Percentiles rank a stretch among this genome's conserved stretches.
Evolutionary conservation across 2,113 vertebrate genomes (phyloP).

Genomic region (Glareola pratincola): DNA sequence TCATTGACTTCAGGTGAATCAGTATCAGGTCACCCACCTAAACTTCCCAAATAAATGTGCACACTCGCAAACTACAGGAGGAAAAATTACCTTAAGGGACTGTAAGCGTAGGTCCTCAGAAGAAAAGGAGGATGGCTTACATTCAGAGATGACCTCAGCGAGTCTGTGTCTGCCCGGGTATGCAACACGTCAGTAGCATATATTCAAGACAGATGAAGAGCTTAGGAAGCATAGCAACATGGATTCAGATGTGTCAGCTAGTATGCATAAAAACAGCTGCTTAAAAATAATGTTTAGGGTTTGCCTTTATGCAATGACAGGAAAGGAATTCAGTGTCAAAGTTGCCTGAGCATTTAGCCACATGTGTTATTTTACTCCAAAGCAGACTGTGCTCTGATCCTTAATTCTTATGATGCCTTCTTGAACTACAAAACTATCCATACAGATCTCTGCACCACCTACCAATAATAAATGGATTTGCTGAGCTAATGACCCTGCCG

Average conservation of each 20-base stretch:
- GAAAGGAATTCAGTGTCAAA: constrained; percentile 24
- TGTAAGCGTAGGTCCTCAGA: neutral
- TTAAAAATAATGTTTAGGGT: constrained; percentile 52
- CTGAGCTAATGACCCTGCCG: neutral
- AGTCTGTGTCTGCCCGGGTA: neutral
- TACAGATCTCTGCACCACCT: neutral
- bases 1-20: neutral
- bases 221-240: constrained; percentile 35
- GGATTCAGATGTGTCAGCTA: constrained; percentile 44
- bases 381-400: neutral
- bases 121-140: neutral
- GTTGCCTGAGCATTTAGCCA: neutral
- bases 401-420: neutral
- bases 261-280: constrained; percentile 32
- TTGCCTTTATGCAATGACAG: constrained; percentile 11
- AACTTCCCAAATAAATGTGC: neutral
- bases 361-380: constrained; percentile 3
- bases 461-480: neutral
- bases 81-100: neutral
- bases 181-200: constrained; percentile 6
- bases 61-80: neutral
- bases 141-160: neutral
- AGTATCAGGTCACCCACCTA: neutral
- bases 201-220: constrained; percentile 48
- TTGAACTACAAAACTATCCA: neutral